Percentiles rank a stretch among this genome's conserved stretches.
Evolutionary conservation across 2,888 invertebrate species (phyloP).

Genomic region (Sympetrum striolatum): DNA sequence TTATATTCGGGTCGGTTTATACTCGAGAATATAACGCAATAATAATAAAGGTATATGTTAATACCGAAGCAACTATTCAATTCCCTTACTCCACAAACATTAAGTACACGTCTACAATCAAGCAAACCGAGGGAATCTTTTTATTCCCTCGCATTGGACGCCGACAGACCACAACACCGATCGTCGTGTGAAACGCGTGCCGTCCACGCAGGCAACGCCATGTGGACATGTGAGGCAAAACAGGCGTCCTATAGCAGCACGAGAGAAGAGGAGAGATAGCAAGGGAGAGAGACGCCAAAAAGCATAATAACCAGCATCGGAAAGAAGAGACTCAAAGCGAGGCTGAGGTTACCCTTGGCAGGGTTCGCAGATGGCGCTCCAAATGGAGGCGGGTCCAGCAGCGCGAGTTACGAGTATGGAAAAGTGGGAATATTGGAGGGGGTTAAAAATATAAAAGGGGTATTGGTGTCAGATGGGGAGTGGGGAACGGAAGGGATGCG

Average conservation of each 20-base stretch:
- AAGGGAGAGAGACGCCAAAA: not conserved
- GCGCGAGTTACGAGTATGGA: not conserved
- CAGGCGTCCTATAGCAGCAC: not conserved
- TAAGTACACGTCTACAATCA: too few species aligned
- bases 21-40: too few species aligned
- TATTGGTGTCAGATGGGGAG: not conserved
- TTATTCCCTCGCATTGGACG: too few species aligned
- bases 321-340: not conserved
- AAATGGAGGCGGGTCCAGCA: not conserved
- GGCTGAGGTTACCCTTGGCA: not conserved
- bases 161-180: not conserved
- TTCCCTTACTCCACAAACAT: too few species aligned
- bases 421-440: not conserved
- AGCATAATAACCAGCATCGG: not conserved
- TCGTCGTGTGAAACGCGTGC: not conserved
- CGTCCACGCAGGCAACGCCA: not conserved
- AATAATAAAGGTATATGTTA: too few species aligned
- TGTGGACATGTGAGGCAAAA: constrained; percentile 8
- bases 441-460: not conserved
- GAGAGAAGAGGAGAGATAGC: not conserved
- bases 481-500: not conserved
- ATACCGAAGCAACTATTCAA: too few species aligned
- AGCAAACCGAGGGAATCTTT: too few species aligned
- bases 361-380: not conserved
- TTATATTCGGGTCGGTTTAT: too few species aligned